Base-by-base conservation (phyloP, 2,888 invertebrate genomes). In the Ernsta delagoae region DNA sequence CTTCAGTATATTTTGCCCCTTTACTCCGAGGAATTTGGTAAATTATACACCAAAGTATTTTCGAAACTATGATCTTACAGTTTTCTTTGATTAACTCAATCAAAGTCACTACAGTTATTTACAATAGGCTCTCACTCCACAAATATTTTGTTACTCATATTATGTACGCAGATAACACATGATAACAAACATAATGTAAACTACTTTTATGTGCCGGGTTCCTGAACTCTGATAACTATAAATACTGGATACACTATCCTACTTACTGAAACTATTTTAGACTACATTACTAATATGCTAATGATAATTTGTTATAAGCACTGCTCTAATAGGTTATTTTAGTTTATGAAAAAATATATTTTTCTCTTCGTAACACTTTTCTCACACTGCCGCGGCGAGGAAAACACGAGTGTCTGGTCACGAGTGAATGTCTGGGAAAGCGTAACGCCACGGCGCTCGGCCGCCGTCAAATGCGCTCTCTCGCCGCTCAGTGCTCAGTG, bases 381-480 rank as follows among this genome's bases (percentile, higher is more conserved):
- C n/a, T n/a, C n/a, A n/a, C n/a, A n/a, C n/a, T n/a, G n/a, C n/a
- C n/a, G n/a, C n/a, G n/a, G n/a, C n/a, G n/a, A n/a, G n/a, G n/a
- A n/a, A n/a, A n/a, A n/a, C n/a, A n/a, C n/a, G n/a, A n/a, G n/a
- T n/a, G n/a, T n/a, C n/a, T n/a, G n/a, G n/a, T n/a, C n/a, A n/a
- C n/a, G n/a, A n/a, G n/a, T n/a, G 70, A 65, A 72, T 70, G 67
- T 71, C 73, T 70, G 77, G 76, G 75, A 78, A 81, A 75, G 75
- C 89, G 89, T 82, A 79, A 77, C 76, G 81, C 78, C 84, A 79
- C 84, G 79, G 66, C 87, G 86, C 83, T 82, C 70, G 80, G 76
- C 84, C 78, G 80, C 74, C 79, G 79, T 78, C 85, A 88, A 92
- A 87, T 92, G 92, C 75, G 74, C 74, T 80, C 77, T 75, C 43